A percentile compares a stretch with the other conserved stretches of the same genome.
phyloP scores from a whole-genome alignment of 2,113 vertebrate species.

The Lepus americanus region DNA sequence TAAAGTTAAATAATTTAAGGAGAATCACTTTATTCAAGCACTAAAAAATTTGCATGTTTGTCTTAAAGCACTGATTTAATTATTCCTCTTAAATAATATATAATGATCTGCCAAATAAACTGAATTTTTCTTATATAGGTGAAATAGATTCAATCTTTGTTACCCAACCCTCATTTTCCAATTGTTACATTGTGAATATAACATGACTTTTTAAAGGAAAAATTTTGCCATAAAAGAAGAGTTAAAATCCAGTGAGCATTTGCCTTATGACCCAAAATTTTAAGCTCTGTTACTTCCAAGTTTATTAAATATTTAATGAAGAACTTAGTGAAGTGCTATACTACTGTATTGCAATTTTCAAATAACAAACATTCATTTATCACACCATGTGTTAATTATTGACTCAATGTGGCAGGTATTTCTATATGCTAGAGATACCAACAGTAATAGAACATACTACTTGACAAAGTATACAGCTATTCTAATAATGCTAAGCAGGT shows the following conservation, averaged over 20 bases:
- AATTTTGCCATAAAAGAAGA: slow-evolving; percentile 24
- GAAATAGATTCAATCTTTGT: not conserved
- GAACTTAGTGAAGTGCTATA: not conserved
- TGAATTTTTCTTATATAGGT: not conserved
- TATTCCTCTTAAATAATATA: slow-evolving; percentile 3
- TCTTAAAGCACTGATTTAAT: not conserved
- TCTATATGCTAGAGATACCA: not conserved
- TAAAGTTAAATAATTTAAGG: slow-evolving; percentile 37
- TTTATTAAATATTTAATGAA: slow-evolving; percentile 33
- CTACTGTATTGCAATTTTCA: not conserved
- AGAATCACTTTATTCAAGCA: not conserved
- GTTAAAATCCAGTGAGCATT: slow-evolving; percentile 1
- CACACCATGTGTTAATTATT: not conserved
- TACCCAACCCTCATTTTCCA: slow-evolving; percentile 27
- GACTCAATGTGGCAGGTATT: not conserved
- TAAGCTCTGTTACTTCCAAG: not conserved
- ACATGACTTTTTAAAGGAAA: not conserved
- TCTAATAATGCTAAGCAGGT: not conserved
- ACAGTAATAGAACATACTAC: not conserved
- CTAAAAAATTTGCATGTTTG: slow-evolving; percentile 2
- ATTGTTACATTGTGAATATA: not conserved
- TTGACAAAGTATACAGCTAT: not conserved
- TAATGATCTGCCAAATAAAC: not conserved
- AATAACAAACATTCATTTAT: not conserved
- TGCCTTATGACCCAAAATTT: slow-evolving; percentile 33